These are phyloP conservation scores for Oreochromis tanganicae DNA, from an alignment of 2,113 vertebrate species.

Conservation along the genomic window DNA sequence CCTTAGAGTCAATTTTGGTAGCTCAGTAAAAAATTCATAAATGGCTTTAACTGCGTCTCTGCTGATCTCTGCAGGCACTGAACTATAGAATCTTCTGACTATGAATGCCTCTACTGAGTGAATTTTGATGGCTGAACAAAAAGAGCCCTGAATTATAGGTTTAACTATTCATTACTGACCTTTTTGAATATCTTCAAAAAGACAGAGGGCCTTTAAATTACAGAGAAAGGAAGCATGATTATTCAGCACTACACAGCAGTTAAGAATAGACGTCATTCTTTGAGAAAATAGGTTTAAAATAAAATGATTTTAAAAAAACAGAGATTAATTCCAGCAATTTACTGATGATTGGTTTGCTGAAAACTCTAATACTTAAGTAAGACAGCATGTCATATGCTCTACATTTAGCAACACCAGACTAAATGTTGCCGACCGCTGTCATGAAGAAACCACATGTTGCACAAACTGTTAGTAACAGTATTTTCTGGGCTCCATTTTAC, in stretches of 20 bases:
- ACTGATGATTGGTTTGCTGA: not conserved
- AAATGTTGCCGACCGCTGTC: not conserved
- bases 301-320: rapidly evolving
- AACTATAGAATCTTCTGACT: not conserved
- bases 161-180: not conserved
- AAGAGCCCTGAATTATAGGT: not conserved
- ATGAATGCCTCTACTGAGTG: not conserved
- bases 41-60: not conserved
- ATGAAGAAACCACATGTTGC: slow-evolving; percentile 10
- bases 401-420: not conserved
- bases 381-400: not conserved
- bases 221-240: not conserved
- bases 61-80: not conserved
- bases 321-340: not conserved
- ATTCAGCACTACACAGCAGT: not conserved
- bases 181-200: not conserved
- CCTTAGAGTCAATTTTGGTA: not conserved
- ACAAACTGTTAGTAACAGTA: not conserved
- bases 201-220: not conserved
- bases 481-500: not conserved
- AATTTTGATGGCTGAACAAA: not conserved
- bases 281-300: not conserved
- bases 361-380: not conserved
- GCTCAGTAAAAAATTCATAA: not conserved
- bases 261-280: not conserved